Conservation (phyloP, 2,888 invertebrate genomes). For the Meiosimyza platycephala region DNA sequence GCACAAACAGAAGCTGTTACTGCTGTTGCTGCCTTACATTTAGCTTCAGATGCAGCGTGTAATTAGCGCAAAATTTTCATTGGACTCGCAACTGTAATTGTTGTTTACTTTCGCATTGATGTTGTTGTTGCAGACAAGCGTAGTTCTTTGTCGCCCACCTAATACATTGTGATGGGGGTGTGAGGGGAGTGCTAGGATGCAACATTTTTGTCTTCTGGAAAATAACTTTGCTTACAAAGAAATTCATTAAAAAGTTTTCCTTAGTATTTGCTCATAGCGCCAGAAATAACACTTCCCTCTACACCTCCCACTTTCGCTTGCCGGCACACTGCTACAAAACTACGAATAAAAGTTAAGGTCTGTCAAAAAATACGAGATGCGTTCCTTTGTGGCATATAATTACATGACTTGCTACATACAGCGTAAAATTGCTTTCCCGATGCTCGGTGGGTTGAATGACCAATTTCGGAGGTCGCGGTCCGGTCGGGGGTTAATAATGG, state of each 20-base stretch:
- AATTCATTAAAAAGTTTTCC: constrained; percentile 39
- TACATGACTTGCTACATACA: constrained; percentile 36
- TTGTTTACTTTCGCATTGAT: constrained; percentile 23
- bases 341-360: constrained; percentile 18
- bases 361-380: constrained; percentile 30
- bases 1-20: constrained; percentile 16
- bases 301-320: neutral
- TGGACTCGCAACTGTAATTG: constrained; percentile 32
- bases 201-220: constrained; percentile 2
- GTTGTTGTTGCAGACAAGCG: neutral
- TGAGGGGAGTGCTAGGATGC: neutral
- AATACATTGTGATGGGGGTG: neutral
- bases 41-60: constrained; percentile 40
- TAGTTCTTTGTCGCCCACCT: too few relatives aligned
- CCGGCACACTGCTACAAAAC: neutral
- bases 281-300: constrained; percentile 29
- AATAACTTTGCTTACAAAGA: constrained; percentile 18
- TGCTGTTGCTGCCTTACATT: constrained; percentile 21
- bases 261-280: constrained; percentile 34
- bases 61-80: constrained; percentile 44
- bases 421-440: constrained; percentile 33
- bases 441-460: constrained; percentile 1
- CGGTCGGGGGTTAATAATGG: constrained; percentile 15
- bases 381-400: constrained; percentile 33
- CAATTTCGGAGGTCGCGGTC: constrained; percentile 8